These are phyloP conservation scores for Labrus mixtus DNA, from an alignment of 2,113 vertebrate species.

Conservation along the genomic window DNA sequence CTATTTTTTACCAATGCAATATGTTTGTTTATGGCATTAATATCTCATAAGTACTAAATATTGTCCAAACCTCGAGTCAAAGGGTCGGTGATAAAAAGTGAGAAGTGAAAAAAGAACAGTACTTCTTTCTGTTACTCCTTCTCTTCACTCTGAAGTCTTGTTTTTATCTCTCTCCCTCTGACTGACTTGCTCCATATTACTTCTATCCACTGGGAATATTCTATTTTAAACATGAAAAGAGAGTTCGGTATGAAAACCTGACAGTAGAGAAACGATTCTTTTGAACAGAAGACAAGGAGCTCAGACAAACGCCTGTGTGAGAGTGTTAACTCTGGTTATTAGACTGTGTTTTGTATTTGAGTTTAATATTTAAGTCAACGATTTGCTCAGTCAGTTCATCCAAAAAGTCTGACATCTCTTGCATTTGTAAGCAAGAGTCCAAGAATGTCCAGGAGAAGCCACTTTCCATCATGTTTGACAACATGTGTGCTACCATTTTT, in stretches of 20 bases:
- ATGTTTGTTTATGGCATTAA: too few relatives aligned
- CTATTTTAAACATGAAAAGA: constrained; percentile 39
- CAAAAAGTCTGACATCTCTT: too few relatives aligned
- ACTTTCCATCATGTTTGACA: too few relatives aligned
- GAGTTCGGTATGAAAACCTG: constrained; percentile 3
- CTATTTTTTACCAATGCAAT: too few relatives aligned
- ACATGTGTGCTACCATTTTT: too few relatives aligned
- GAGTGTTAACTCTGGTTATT: background rate
- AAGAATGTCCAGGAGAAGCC: background rate
- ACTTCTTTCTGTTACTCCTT: background rate
- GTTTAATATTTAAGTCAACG: background rate
- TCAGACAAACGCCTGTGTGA: background rate
- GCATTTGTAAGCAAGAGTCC: too few relatives aligned
- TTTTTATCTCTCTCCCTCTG: constrained; percentile 21
- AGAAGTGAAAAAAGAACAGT: background rate
- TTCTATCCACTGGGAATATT: constrained; percentile 44
- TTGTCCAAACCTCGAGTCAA: too few relatives aligned
- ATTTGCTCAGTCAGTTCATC: too few relatives aligned
- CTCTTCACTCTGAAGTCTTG: background rate
- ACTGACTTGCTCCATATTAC: constrained; percentile 25
- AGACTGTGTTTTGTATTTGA: background rate
- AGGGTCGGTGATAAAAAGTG: background rate
- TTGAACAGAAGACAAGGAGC: background rate
- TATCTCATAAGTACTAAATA: too few relatives aligned
- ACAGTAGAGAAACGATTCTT: background rate